Percentiles rank a stretch among this genome's conserved stretches.
These are phyloP conservation scores for Drosophila sordidula DNA, from an alignment of 2,888 invertebrate genomes.

Conservation along the genomic window DNA sequence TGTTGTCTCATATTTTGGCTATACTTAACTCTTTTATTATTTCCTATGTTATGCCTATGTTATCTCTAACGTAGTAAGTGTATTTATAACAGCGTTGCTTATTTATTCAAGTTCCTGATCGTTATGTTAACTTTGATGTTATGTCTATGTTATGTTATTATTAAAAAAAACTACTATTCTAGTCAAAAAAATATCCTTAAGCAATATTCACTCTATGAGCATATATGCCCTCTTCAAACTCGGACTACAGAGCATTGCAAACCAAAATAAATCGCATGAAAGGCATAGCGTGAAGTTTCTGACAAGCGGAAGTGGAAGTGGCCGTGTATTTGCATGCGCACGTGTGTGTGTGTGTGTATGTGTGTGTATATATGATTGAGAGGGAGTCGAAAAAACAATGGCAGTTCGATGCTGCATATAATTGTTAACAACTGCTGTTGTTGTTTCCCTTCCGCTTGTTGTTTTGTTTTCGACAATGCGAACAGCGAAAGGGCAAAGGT, in stretches of 20 bases:
- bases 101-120: too few relatives aligned
- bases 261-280: constrained; percentile 23
- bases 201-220: too few relatives aligned
- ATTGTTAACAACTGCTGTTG: constrained; percentile 45
- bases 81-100: too few relatives aligned
- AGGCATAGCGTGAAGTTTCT: constrained; percentile 19
- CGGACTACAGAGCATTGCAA: constrained; percentile 27
- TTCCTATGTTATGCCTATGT: too few relatives aligned
- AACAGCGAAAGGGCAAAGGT: constrained; percentile 32
- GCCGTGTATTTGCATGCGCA: constrained; percentile 23
- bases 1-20: too few relatives aligned
- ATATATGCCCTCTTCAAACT: neutral
- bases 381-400: constrained; percentile 33
- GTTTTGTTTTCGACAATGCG: constrained; percentile 19
- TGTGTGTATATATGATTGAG: constrained; percentile 1
- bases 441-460: constrained; percentile 16
- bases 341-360: neutral
- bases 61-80: too few relatives aligned
- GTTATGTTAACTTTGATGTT: neutral
- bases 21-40: too few relatives aligned
- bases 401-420: constrained; percentile 38
- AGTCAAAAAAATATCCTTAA: too few relatives aligned
- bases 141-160: too few relatives aligned
- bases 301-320: constrained; percentile 49
- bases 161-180: too few relatives aligned